Base-by-base conservation (phyloP, 2,113 vertebrate species). In the Anarhynchus alexandrinus region DNA sequence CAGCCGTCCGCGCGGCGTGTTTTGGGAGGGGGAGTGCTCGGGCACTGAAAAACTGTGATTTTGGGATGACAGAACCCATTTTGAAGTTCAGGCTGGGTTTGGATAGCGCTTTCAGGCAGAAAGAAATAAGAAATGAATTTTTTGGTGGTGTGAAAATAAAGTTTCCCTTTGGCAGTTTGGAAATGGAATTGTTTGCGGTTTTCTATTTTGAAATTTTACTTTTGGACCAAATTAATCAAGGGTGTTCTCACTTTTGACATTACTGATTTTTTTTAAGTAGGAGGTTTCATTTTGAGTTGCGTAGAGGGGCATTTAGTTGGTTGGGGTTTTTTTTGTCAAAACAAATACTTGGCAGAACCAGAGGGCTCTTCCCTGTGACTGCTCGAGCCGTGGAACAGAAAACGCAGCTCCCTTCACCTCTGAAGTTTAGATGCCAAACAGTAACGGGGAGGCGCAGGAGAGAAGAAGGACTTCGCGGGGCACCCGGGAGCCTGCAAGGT, bases 341-440 rank as follows among this genome's bases (percentile, higher is more conserved):
- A 2, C n/a, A 61, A 42, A 25, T 4, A 1, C 21, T 49, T 43
- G 32, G 5, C 49, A 34, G 54, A 7, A 22, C 27, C 27, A 16
- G 36, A 34, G 25, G 11, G 11, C 49, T 12, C 18, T 54, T 45
- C 25, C 47, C 15, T 52, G 15, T 23, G 17, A 34, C 26, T 7
- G 1, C 25, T 54, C 0, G 1, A 54, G 38, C 38, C 3, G 0
- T 3, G 52, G 47, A 45, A 23, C 2, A 1, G 20, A 29, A 51
- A 38, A 21, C 3, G 3, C 25, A 11, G 19, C 29, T 40, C 2
- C 18, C 6, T 66, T 40, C 3, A n/a, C 20, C 30, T 29, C 19
- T 77, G 29, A 8, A 17, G 30, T 8, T 4, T 6, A 27, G 3
- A 7, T 32, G 15, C 9, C 49, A 23, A 59, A 20, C 21, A 0